Percentiles rank a stretch among this genome's conserved stretches.
Conservation (phyloP, 2,113 vertebrate species). For the Solenodon paradoxus region DNA sequence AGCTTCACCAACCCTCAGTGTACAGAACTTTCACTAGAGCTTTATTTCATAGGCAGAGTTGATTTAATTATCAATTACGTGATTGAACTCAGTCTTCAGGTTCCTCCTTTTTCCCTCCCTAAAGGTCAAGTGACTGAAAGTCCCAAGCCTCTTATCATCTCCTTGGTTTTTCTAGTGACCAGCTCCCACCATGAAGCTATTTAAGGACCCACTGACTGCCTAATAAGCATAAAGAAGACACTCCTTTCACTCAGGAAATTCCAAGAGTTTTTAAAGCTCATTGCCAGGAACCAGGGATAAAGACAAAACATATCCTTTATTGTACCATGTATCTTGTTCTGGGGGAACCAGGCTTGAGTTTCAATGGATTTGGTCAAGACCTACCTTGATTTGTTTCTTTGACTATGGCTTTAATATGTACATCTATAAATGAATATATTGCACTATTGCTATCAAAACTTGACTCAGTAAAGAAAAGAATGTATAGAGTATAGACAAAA, state of each 20-base stretch:
- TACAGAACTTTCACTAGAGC: background rate
- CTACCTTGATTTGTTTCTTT: background rate
- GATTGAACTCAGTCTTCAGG: background rate
- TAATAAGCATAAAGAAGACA: background rate
- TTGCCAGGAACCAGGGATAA: background rate
- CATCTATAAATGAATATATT: background rate
- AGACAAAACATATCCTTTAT: background rate
- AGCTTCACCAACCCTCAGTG: background rate
- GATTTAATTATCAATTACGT: background rate
- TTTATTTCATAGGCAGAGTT: background rate
- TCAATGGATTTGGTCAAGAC: background rate
- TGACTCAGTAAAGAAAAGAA: constrained; percentile 2
- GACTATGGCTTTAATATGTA: background rate
- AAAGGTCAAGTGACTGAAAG: background rate
- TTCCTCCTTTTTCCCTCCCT: background rate
- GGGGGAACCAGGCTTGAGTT: background rate
- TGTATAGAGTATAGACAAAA: background rate
- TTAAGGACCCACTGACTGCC: background rate
- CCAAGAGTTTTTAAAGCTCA: background rate
- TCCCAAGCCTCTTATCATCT: background rate
- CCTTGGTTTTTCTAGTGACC: background rate
- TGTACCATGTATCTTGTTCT: background rate
- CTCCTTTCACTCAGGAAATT: background rate
- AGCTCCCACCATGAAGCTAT: background rate
- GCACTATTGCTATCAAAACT: background rate